Evolutionary conservation across 1,140 invertebrate species (phyloP).

Genomic region (Bombus soroeensis): DNA sequence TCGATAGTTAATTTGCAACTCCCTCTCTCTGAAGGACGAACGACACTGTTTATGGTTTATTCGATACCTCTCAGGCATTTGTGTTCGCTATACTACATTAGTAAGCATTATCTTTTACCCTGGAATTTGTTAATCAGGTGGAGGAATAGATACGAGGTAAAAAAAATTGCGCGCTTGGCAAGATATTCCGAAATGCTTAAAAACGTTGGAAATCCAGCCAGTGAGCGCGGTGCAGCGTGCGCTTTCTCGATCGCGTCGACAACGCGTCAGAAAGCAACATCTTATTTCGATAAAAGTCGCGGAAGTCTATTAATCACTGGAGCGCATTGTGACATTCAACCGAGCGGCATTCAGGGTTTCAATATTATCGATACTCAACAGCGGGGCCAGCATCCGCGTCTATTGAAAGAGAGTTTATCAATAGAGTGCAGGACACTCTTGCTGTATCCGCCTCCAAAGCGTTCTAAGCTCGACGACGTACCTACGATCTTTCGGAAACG

Average conservation of each 20-base stretch:
- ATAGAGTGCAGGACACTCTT: constrained; percentile 65
- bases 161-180: no score
- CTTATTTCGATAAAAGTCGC: constrained; percentile 73
- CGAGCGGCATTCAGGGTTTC: constrained; percentile 67
- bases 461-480: constrained; percentile 13
- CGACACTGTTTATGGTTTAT: no score
- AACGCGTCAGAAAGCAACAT: constrained; percentile 57
- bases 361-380: constrained; percentile 76
- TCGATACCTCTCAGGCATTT: no score
- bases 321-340: constrained; percentile 74
- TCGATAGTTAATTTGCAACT: no score
- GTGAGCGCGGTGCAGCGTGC: not conserved
- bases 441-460: constrained; percentile 56
- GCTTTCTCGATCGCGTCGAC: not conserved
- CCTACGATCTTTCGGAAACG: constrained; percentile 46
- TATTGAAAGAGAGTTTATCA: constrained; percentile 74
- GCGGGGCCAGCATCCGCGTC: constrained; percentile 66
- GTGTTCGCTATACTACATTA: no score
- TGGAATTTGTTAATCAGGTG: no score
- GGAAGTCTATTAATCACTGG: constrained; percentile 76
- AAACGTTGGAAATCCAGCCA: no score
- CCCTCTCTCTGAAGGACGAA: no score
- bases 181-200: no score
- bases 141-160: no score
- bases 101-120: no score